These are phyloP conservation scores for Acanthosoma haemorrhoidale DNA, from an alignment of 2,888 invertebrate genomes.

Conservation along the genomic window DNA sequence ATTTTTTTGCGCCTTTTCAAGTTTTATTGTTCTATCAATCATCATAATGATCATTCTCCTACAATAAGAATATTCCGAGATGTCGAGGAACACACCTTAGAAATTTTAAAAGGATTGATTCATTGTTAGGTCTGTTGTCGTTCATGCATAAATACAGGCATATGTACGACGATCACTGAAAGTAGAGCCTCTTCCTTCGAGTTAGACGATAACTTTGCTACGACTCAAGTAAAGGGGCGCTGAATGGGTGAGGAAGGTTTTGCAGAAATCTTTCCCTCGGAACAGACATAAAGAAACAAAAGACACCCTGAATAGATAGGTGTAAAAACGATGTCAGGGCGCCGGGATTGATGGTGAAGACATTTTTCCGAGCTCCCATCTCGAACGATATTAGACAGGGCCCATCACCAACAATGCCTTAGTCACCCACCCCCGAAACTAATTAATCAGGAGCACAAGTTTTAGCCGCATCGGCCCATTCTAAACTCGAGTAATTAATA, in stretches of 20 bases:
- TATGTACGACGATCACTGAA: too few relatives aligned
- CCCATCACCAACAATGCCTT: background rate
- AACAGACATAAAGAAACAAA: slow-evolving; percentile 8
- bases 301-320: background rate
- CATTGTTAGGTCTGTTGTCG: too few relatives aligned
- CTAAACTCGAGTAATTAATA: slow-evolving; percentile 41
- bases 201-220: too few relatives aligned
- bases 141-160: too few relatives aligned
- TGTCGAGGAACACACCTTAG: too few relatives aligned
- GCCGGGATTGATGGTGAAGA: slow-evolving; percentile 18
- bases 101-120: too few relatives aligned
- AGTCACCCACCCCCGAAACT: slow-evolving; percentile 28
- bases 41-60: too few relatives aligned
- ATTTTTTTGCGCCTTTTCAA: too few relatives aligned
- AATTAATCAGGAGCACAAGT: slow-evolving; percentile 37
- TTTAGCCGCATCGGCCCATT: slow-evolving; percentile 21
- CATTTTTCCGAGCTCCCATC: slow-evolving; percentile 27
- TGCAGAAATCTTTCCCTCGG: background rate
- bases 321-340: slow-evolving; percentile 19
- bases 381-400: slow-evolving; percentile 13
- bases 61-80: too few relatives aligned
- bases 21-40: too few relatives aligned
- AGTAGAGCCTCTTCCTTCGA: too few relatives aligned
- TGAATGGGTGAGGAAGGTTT: background rate
- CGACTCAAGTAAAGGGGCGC: background rate